Percentiles rank a stretch among this genome's conserved stretches.
phyloP scores from a whole-genome alignment of 2,113 vertebrate genomes.

The Rhinoderma darwinii region DNA sequence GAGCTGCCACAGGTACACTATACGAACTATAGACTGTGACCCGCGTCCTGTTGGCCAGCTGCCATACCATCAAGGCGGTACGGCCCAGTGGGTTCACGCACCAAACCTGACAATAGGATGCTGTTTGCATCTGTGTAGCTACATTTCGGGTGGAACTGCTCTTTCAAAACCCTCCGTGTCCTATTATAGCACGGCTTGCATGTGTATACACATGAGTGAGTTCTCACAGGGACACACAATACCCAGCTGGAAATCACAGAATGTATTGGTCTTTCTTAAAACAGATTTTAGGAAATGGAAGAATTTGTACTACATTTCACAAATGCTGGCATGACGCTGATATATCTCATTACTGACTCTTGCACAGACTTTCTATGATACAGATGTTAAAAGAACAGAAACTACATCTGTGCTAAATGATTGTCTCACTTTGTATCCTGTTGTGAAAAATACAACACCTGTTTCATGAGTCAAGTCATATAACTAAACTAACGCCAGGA shows the following conservation, averaged over 20 bases:
- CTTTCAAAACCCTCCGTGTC: not conserved
- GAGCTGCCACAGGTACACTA: too few relatives aligned
- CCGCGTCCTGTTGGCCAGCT: too few relatives aligned
- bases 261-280: conserved; percentile 5
- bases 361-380: conserved; percentile 11
- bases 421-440: conserved; percentile 19
- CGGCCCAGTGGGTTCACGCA: too few relatives aligned
- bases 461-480: conserved; percentile 21
- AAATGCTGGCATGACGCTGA: conserved; percentile 34
- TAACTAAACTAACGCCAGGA: conserved; percentile 27
- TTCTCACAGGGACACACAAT: conserved; percentile 5
- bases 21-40: too few relatives aligned
- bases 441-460: conserved; percentile 45
- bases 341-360: conserved; percentile 49
- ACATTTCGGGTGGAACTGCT: not conserved
- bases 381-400: conserved; percentile 3
- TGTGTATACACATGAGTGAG: not conserved
- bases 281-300: conserved; percentile 30
- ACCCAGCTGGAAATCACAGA: not conserved
- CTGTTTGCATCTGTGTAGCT: not conserved
- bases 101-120: too few relatives aligned
- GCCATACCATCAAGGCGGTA: too few relatives aligned
- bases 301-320: conserved; percentile 25
- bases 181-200: not conserved
- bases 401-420: conserved; percentile 31